Conservation (phyloP, 2,797 vertebrate species). For the Loriculus beryllinus region DNA sequence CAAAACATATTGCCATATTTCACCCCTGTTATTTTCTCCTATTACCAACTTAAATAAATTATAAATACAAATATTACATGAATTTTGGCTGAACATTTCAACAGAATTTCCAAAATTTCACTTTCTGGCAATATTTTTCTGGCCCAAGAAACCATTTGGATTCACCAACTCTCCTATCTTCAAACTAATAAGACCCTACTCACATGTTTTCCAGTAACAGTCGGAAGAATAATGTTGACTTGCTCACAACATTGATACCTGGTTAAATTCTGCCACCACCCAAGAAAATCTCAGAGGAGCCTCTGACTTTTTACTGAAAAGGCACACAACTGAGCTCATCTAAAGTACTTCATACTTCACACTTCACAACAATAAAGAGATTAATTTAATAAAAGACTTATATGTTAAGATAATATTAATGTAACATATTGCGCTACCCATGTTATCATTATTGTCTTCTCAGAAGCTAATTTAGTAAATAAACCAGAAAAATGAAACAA, state of each 20-base stretch:
- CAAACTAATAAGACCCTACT: not conserved
- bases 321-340: not conserved
- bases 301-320: not conserved
- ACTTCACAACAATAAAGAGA: not conserved
- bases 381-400: not conserved
- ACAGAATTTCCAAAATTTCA: not conserved
- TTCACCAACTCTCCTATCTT: not conserved
- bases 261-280: not conserved
- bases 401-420: not conserved
- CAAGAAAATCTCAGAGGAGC: not conserved
- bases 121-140: not conserved
- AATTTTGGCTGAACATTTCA: not conserved
- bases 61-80: not conserved
- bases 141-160: not conserved
- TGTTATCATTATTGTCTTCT: not conserved
- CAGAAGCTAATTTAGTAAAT: not conserved
- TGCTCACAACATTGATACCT: not conserved
- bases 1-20: not conserved
- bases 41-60: not conserved
- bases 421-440: not conserved
- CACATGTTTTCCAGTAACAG: not conserved
- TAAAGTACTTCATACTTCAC: not conserved
- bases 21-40: not conserved
- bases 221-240: not conserved
- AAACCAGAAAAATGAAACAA: not conserved